A percentile compares a stretch with the other conserved stretches of the same genome.
Conservation (phyloP, 2,888 invertebrate species). For the Ditula angustiorana region DNA sequence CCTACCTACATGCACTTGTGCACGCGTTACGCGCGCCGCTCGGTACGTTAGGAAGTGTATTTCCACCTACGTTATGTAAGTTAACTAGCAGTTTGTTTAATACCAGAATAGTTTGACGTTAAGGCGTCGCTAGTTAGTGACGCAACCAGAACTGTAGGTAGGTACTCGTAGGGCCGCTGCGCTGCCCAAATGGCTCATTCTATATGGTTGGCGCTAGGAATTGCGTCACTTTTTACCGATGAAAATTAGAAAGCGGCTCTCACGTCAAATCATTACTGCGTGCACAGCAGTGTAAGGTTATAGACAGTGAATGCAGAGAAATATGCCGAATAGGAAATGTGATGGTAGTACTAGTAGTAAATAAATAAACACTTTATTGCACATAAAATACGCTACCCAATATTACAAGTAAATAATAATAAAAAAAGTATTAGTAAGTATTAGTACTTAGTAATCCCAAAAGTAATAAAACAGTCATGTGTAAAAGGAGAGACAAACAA, state of each 20-base stretch:
- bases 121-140: slow-evolving; percentile 47
- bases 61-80: slow-evolving; percentile 32
- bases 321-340: slow-evolving; percentile 24
- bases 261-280: slow-evolving; percentile 54
- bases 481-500: no score
- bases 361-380: no score
- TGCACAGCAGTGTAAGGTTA: slow-evolving; percentile 50
- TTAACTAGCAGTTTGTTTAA: slow-evolving; percentile 29
- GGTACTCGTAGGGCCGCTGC: slow-evolving; percentile 51
- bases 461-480: no score
- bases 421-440: no score
- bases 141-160: slow-evolving; percentile 54
- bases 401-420: no score
- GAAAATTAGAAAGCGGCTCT: slow-evolving; percentile 75
- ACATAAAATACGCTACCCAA: no score
- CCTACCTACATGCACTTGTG: slow-evolving; percentile 6
- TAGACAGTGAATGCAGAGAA: slow-evolving; percentile 31
- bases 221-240: slow-evolving; percentile 64
- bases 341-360: no score
- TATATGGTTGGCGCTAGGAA: slow-evolving; percentile 51
- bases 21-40: slow-evolving; percentile 20
- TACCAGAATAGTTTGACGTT: slow-evolving; percentile 38
- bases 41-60: slow-evolving; percentile 26
- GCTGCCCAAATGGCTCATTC: slow-evolving; percentile 61
- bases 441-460: no score